Conservation (phyloP, 1,140 invertebrate genomes). For the Hyposmocoma kahamanoa region DNA sequence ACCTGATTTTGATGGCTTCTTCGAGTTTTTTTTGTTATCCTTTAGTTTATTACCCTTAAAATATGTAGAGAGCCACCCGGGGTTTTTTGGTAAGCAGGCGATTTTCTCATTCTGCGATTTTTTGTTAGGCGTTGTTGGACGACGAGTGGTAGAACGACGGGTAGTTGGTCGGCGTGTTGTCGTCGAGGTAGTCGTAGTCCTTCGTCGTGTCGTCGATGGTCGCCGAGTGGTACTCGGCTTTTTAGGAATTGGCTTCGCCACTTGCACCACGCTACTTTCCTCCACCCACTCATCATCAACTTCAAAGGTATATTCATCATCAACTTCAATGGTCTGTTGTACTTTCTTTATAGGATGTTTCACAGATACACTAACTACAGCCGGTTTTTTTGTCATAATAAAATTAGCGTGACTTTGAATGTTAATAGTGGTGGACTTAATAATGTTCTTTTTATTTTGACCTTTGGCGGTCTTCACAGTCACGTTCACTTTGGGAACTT, state of each 20-base stretch:
- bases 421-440: constrained; percentile 57
- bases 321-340: too few species aligned
- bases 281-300: constrained; percentile 33
- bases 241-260: constrained; percentile 17
- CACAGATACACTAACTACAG: background rate
- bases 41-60: constrained; percentile 41
- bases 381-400: constrained; percentile 47
- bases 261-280: constrained; percentile 14
- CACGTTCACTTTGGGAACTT: constrained; percentile 41
- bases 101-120: constrained; percentile 28
- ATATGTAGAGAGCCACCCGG: constrained; percentile 45
- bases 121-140: constrained; percentile 18
- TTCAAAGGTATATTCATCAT: constrained; percentile 7
- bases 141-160: constrained; percentile 18
- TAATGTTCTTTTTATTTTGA: constrained; percentile 40
- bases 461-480: constrained; percentile 41
- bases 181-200: constrained; percentile 9
- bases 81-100: constrained; percentile 31
- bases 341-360: too few species aligned
- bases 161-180: constrained; percentile 13
- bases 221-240: constrained; percentile 13
- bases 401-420: constrained; percentile 62
- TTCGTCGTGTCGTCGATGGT: constrained; percentile 12
- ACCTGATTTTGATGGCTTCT: constrained; percentile 51
- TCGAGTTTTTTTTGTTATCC: constrained; percentile 33